These are phyloP conservation scores for Oithona nana DNA, from an alignment of 2,888 invertebrate genomes.

Conservation along the genomic window DNA sequence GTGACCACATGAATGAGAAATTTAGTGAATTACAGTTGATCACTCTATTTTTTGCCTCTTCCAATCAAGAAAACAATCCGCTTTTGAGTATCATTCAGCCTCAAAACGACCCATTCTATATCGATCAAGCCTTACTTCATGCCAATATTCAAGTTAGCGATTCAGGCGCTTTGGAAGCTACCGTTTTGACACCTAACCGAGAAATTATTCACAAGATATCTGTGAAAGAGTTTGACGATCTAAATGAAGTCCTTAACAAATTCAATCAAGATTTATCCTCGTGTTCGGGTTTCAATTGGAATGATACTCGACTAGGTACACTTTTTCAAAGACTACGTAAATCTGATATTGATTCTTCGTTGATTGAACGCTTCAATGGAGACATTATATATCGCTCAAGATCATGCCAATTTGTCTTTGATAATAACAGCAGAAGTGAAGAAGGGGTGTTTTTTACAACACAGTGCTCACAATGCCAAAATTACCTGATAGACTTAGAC, in stretches of 20 bases:
- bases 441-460: not conserved
- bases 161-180: not conserved
- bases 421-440: not conserved
- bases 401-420: not conserved
- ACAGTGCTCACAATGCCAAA: not conserved
- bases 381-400: not conserved
- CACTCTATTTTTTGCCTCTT: too few relatives aligned
- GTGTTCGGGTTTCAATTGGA: not conserved
- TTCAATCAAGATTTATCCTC: not conserved
- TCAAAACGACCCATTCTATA: not conserved
- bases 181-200: not conserved
- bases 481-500: not conserved
- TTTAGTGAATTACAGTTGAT: too few relatives aligned
- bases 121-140: not conserved
- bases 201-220: not conserved
- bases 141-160: not conserved
- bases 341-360: not conserved
- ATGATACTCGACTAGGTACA: not conserved
- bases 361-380: not conserved
- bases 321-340: not conserved
- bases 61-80: not conserved
- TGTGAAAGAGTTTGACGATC: too few relatives aligned
- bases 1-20: too few relatives aligned
- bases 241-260: not conserved
- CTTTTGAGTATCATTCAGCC: not conserved